A percentile compares a stretch with the other conserved stretches of the same genome.
Evolutionary conservation across 1,140 invertebrate genomes (phyloP).

Genomic region (Lucilia sericata): DNA sequence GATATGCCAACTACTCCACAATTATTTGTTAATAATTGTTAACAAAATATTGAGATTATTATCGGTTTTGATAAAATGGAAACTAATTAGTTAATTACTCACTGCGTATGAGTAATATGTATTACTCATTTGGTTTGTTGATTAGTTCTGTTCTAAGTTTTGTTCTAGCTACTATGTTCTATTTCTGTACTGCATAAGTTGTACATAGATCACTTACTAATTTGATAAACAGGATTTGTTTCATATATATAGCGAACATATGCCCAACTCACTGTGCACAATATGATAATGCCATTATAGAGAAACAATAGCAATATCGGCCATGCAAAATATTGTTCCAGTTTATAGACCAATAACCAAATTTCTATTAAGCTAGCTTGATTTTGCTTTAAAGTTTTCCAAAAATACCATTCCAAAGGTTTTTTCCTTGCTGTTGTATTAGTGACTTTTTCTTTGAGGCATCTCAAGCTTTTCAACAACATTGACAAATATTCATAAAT

Average conservation of each 20-base stretch:
- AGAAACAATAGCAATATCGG: not conserved
- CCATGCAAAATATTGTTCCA: not conserved
- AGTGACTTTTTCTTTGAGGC: not conserved
- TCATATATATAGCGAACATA: not conserved
- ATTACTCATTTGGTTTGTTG: too few relatives aligned
- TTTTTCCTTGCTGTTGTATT: not conserved
- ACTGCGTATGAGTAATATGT: too few relatives aligned
- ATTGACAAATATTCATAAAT: not conserved
- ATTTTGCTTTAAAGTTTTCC: not conserved
- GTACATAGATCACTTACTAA: not conserved
- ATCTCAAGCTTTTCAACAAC: not conserved
- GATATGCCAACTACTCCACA: too few relatives aligned
- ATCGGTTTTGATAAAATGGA: too few relatives aligned
- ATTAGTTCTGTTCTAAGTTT: too few relatives aligned
- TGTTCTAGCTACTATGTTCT: too few relatives aligned
- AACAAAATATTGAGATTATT: too few relatives aligned
- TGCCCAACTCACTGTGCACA: not conserved
- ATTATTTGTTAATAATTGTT: too few relatives aligned
- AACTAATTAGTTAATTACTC: too few relatives aligned
- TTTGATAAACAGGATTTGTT: not conserved
- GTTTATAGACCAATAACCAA: not conserved
- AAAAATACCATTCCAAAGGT: not conserved
- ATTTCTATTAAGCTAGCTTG: not conserved
- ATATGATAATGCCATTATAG: not conserved
- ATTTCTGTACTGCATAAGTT: too few relatives aligned